Evolutionary conservation across 2,797 vertebrate genomes (phyloP).

Genomic region (Esox masquinongy): DNA sequence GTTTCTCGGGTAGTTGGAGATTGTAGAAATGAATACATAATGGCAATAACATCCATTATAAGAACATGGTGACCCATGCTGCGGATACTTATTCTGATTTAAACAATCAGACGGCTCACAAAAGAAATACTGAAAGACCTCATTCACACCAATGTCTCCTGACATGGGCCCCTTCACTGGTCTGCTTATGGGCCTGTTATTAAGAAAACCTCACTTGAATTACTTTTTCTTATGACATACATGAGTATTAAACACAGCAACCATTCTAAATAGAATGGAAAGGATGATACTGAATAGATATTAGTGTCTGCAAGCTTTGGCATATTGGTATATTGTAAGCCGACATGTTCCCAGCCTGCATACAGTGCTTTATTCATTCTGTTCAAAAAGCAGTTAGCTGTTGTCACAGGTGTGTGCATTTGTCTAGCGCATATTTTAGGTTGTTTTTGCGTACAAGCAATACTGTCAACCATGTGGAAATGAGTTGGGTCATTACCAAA

Average conservation of each 20-base stretch:
- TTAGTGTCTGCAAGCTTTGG: too few species aligned
- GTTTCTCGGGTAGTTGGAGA: neutral
- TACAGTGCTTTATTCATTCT: neutral
- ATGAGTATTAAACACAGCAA: neutral
- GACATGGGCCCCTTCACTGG: neutral
- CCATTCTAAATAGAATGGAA: neutral
- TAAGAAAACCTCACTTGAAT: neutral
- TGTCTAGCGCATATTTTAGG: neutral
- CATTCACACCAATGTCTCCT: neutral
- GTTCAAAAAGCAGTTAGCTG: neutral
- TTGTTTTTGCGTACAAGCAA: neutral
- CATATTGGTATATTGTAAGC: too few species aligned
- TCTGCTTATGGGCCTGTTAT: neutral
- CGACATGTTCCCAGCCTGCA: neutral
- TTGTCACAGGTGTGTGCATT: neutral
- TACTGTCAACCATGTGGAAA: neutral
- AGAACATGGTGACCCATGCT: neutral
- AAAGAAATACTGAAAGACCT: neutral
- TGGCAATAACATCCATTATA: neutral
- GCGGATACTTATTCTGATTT: neutral
- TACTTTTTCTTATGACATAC: neutral
- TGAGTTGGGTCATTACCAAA: neutral
- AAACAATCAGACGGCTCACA: neutral
- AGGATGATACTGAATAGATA: neutral
- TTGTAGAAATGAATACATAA: neutral